Percentiles rank a stretch among this genome's conserved stretches.
Evolutionary conservation across 2,888 invertebrate species (phyloP).

Genomic region (Pegoplata infirma): DNA sequence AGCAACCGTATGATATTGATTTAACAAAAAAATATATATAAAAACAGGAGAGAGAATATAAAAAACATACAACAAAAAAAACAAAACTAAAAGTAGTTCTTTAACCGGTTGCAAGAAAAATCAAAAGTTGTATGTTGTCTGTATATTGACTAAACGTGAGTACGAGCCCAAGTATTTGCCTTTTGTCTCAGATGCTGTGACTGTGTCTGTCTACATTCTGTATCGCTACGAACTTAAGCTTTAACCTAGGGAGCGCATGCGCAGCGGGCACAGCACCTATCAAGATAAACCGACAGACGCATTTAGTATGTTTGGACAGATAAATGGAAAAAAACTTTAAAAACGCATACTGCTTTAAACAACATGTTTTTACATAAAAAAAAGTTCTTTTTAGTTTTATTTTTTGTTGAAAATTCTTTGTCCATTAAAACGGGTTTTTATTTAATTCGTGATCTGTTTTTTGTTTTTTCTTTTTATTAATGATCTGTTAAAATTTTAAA

Average conservation of each 20-base stretch:
- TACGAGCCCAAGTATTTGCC: slow-evolving; percentile 8
- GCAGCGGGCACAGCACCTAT: slow-evolving; percentile 13
- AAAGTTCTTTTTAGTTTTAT: slow-evolving; percentile 1
- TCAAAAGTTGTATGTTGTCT: slow-evolving; percentile 53
- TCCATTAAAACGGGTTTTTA: slow-evolving; percentile 57
- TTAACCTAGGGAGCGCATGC: slow-evolving; percentile 12
- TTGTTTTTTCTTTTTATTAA: slow-evolving; percentile 18
- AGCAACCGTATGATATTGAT: background rate
- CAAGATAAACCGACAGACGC: slow-evolving; percentile 2
- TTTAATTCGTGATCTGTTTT: slow-evolving; percentile 39
- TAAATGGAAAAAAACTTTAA: background rate
- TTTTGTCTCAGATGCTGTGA: slow-evolving; percentile 45
- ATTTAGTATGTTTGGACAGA: background rate
- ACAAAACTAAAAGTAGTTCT: slow-evolving; percentile 59
- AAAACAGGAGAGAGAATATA: background rate
- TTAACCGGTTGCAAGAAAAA: slow-evolving; percentile 63
- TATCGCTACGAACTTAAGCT: slow-evolving; percentile 31
- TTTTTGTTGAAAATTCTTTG: slow-evolving; percentile 17
- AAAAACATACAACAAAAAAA: slow-evolving; percentile 32
- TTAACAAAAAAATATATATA: background rate
- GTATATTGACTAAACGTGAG: background rate
- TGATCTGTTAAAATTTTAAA: slow-evolving; percentile 23
- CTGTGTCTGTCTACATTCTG: background rate
- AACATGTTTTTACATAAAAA: background rate
- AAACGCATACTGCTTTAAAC: background rate